phyloP scores from a whole-genome alignment of 2,113 vertebrate genomes.

The Puffinus mauretanicus region DNA sequence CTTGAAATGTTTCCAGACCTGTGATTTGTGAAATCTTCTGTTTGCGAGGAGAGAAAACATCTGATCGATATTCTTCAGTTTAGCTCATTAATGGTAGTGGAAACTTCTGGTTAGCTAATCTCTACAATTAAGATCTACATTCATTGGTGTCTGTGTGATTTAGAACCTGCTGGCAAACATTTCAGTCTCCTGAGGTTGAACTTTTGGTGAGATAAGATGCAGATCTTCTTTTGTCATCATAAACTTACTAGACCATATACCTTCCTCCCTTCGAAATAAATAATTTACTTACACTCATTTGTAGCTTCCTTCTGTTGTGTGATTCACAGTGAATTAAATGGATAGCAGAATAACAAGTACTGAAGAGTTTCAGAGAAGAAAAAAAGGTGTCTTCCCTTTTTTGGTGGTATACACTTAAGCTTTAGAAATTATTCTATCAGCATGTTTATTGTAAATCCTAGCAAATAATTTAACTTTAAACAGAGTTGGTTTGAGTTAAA shows the following conservation, averaged over 20 bases:
- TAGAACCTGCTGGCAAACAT: conserved; percentile 36
- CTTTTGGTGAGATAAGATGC: conserved; percentile 44
- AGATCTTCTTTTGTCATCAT: conserved; percentile 57
- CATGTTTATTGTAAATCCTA: background rate
- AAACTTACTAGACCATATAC: conserved; percentile 17
- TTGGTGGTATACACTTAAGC: background rate
- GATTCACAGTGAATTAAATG: background rate
- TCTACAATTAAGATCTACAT: background rate
- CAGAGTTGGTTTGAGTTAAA: background rate
- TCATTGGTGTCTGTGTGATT: conserved; percentile 42
- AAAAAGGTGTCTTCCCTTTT: background rate
- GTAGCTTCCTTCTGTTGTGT: background rate
- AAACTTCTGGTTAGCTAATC: conserved; percentile 25
- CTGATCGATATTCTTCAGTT: background rate
- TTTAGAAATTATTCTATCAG: background rate
- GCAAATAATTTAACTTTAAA: background rate
- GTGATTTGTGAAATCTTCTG: background rate
- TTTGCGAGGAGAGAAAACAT: conserved; percentile 1
- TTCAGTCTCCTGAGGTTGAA: conserved; percentile 37
- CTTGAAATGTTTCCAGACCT: background rate
- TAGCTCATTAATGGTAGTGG: conserved; percentile 6
- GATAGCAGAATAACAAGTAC: background rate
- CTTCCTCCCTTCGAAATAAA: conserved; percentile 40
- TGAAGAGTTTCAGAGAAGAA: background rate
- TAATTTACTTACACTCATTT: conserved; percentile 13